A percentile compares a stretch with the other conserved stretches of the same genome.
Conservation (phyloP, 2,888 invertebrate genomes). For the Tipula unca region DNA sequence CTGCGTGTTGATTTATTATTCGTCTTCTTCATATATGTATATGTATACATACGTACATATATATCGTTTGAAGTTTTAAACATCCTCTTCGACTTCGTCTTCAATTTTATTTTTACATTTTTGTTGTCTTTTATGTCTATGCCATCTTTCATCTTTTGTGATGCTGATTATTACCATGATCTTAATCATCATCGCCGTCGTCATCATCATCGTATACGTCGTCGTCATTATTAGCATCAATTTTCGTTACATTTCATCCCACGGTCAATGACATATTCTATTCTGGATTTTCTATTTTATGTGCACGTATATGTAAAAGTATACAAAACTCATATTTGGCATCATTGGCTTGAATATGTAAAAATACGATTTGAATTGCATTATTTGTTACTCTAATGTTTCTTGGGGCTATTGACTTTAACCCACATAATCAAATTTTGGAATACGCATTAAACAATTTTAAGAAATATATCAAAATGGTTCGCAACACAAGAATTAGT, state of each 20-base stretch:
- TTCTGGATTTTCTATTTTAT: neutral
- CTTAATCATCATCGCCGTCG: neutral
- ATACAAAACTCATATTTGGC: neutral
- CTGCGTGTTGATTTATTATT: neutral
- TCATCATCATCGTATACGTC: neutral
- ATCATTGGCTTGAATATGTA: neutral
- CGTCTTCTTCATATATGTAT: neutral
- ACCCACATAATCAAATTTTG: too few relatives aligned
- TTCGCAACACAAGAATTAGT: too few relatives aligned
- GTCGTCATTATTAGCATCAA: neutral
- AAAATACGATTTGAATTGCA: neutral
- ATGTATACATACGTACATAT: too few relatives aligned
- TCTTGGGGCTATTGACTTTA: too few relatives aligned
- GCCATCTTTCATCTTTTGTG: neutral
- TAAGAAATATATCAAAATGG: too few relatives aligned
- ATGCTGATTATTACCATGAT: neutral
- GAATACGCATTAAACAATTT: too few relatives aligned
- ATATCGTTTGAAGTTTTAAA: neutral
- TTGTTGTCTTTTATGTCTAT: neutral
- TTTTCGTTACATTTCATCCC: neutral
- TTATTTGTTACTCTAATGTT: too few relatives aligned
- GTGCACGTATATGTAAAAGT: neutral
- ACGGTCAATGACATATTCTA: conserved; percentile 14
- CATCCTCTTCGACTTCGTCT: neutral
- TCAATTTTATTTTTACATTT: neutral